Conservation (phyloP, 2,888 invertebrate genomes). For the Germaria angustata region DNA sequence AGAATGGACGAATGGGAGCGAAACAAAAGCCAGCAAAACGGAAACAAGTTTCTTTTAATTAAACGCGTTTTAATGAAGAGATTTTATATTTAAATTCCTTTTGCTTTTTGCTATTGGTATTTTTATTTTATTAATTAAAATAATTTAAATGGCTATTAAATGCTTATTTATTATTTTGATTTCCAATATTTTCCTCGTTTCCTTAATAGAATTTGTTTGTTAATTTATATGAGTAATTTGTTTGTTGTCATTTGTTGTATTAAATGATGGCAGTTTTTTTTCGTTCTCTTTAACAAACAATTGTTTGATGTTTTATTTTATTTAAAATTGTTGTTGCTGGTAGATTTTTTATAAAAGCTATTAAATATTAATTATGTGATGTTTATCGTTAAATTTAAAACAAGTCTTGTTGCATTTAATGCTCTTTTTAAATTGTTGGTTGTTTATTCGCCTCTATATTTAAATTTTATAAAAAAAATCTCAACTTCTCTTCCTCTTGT, state of each 20-base stretch:
- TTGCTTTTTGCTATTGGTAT: background rate
- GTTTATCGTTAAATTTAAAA: slow-evolving; percentile 58
- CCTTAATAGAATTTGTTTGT: slow-evolving; percentile 35
- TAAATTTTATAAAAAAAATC: slow-evolving; percentile 13
- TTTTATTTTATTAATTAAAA: slow-evolving; percentile 37
- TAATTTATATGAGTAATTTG: slow-evolving; percentile 50
- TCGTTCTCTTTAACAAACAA: background rate
- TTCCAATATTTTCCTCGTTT: slow-evolving; percentile 39
- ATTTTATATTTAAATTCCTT: background rate
- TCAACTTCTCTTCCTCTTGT: slow-evolving; percentile 45
- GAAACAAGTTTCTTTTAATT: background rate
- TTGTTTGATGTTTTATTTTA: slow-evolving; percentile 31
- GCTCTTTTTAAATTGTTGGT: slow-evolving; percentile 28
- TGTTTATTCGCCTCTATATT: slow-evolving; percentile 33
- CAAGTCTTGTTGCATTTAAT: slow-evolving; percentile 42
- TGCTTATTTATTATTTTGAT: slow-evolving; percentile 46
- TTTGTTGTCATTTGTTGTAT: slow-evolving; percentile 25
- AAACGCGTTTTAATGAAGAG: slow-evolving; percentile 22
- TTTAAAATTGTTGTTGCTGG: slow-evolving; percentile 28
- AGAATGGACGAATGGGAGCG: background rate
- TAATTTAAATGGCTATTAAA: slow-evolving; percentile 35
- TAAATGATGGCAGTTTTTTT: slow-evolving; percentile 45
- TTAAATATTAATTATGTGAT: slow-evolving; percentile 60
- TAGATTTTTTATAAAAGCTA: slow-evolving; percentile 20
- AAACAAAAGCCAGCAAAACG: slow-evolving; percentile 1